These are phyloP conservation scores for Protodeltote pygarga DNA, from an alignment of 2,888 invertebrate genomes.

Conservation along the genomic window DNA sequence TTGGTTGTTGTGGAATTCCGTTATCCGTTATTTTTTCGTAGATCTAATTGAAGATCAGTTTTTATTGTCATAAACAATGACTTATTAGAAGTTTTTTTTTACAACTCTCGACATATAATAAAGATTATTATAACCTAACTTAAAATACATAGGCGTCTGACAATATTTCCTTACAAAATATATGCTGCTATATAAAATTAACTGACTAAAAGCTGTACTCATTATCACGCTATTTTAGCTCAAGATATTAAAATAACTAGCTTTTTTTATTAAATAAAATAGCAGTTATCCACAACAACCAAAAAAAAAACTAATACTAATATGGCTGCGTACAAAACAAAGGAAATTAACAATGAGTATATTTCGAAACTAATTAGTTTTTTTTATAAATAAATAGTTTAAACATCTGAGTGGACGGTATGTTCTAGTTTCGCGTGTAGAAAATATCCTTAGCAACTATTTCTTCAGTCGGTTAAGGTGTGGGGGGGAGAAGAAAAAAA, in stretches of 20 bases:
- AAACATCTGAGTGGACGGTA: constrained; percentile 80
- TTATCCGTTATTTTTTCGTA: constrained; percentile 1
- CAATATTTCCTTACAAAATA: constrained; percentile 1
- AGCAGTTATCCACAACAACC: constrained; percentile 25
- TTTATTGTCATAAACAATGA: background rate
- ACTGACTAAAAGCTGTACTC: constrained; percentile 2
- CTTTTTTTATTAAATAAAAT: background rate
- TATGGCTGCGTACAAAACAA: constrained; percentile 74
- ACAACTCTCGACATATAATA: too few relatives aligned
- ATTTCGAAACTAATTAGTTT: constrained; percentile 56
- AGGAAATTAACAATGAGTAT: constrained; percentile 72
- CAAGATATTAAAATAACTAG: background rate
- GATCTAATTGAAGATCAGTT: background rate
- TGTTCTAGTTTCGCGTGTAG: constrained; percentile 64
- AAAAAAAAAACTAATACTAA: constrained; percentile 62
- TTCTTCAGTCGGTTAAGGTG: constrained; percentile 66
- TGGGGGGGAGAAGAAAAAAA: constrained; percentile 53
- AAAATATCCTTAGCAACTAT: constrained; percentile 74
- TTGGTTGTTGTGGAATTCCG: constrained; percentile 26
- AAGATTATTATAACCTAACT: constrained; percentile 24
- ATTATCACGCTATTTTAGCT: background rate
- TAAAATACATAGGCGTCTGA: constrained; percentile 22
- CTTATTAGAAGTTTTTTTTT: too few relatives aligned
- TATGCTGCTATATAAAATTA: constrained; percentile 22
- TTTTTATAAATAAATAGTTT: constrained; percentile 78